Percentiles rank a stretch among this genome's conserved stretches.
These are phyloP conservation scores for Semnornis frantzii DNA, from an alignment of 2,113 vertebrate genomes.

Conservation along the genomic window DNA sequence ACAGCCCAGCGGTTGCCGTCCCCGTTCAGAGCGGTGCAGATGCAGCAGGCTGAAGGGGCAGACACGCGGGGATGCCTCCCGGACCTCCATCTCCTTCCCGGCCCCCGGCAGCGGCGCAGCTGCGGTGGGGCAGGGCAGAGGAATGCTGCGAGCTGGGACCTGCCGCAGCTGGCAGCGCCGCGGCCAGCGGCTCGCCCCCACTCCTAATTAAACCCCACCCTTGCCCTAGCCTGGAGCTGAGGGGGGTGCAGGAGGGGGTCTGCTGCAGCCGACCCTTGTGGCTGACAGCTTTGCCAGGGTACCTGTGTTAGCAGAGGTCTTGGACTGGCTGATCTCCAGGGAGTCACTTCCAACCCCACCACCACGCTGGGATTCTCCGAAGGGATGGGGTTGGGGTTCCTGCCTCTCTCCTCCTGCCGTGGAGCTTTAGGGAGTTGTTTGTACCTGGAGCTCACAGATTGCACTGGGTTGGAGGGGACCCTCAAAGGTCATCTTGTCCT, in stretches of 20 bases:
- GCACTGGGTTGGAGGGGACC: no score
- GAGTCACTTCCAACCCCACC: no score
- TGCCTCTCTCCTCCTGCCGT: not conserved
- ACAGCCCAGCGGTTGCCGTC: rapidly evolving
- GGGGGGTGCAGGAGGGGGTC: not conserved
- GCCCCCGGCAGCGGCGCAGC: not conserved
- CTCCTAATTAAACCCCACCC: slow-evolving; percentile 8
- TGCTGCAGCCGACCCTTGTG: rapidly evolving
- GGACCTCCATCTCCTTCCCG: rapidly evolving
- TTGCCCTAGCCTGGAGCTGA: not conserved
- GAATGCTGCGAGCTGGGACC: slow-evolving; percentile 40
- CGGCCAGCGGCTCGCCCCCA: not conserved
- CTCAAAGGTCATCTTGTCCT: no score
- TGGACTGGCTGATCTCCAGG: no score
- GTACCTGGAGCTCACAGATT: not conserved
- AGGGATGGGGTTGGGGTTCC: not conserved
- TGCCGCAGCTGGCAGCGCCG: not conserved
- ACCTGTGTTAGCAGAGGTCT: no score
- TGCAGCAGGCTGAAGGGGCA: not conserved
- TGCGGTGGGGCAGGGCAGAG: not conserved
- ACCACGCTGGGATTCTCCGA: not conserved
- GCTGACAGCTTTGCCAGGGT: not conserved
- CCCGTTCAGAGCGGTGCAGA: rapidly evolving
- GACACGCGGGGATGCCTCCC: rapidly evolving
- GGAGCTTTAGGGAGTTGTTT: not conserved